Evolutionary conservation across 2,888 invertebrate species (phyloP), one percentile per base, ranked within the genome.

Genomic region (Synergus gifuensis): DNA sequence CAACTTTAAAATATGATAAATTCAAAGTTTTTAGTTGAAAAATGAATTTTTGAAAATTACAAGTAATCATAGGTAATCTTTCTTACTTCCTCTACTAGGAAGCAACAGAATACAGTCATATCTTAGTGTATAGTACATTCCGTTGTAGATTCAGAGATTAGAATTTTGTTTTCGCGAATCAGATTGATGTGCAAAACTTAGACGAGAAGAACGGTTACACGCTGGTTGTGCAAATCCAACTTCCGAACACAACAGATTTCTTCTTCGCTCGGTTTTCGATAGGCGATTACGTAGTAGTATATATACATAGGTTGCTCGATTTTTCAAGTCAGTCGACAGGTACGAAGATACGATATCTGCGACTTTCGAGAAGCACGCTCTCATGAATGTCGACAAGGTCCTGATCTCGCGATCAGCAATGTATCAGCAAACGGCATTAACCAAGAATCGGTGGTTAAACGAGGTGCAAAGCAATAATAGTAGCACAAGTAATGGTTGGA

Each of bases 391-490:
- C 49, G 63, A 73, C 36, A 80, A 54, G 54, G 82, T 46, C 60
- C 76, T 81, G 86, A 82, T 86, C 85, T 84, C 81, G 69, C 79
- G 82, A 83, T 82, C 81, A 79, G 66, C 77, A 77, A 44, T 78
- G 76, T 83, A 82, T 84, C 80, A 78, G 80, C 44, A 78, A 76
- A 79, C 79, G 80, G 84, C 81, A 79, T 86, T 86, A 83, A 85
- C 81, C 44, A 58, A 46, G 67, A 58, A 80, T 64, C 76, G 8
- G 63, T 76, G 69, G 81, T 62, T 76, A 86, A 87, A 85, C 85
- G 83, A 87, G 87, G 87, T 88, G 86, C 87, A 87, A 87, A 88
- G 88, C 89, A 89, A 89, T 88, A 88, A 89, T 54, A 54, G 60
- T 40, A 62, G 73, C 28, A 58, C 67, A 40, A 49, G 58, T 58